Base-by-base conservation (phyloP, 2,113 vertebrate species). In the Orycteropus afer region DNA sequence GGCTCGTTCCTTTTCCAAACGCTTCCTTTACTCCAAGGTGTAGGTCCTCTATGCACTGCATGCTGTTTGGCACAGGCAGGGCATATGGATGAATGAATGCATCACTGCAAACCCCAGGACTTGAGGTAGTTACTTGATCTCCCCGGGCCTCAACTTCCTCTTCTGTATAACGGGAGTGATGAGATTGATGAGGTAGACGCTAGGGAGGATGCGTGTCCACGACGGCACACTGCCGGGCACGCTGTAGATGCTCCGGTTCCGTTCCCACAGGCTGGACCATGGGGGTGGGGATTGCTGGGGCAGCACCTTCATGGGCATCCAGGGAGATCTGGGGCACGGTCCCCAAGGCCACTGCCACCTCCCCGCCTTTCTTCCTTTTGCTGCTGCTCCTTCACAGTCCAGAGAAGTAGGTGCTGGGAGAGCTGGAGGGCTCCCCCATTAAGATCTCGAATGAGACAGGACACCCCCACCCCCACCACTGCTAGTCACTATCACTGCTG, bases 101-200 rank as follows among this genome's bases (percentile, higher is more conserved):
- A 1, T 71, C 15, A 12, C 9, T 1, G 45, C 71, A 55, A 65
- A 65, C 61, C 84, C 51, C 51, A 49, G 69, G 40, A 37, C 49
- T 49, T 45, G 76, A 86, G 34, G 45, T 71, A 8, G 23, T 76
- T 42, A 69, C 63, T 57, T 29, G 47, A 13, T 78, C 71, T 84
- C 80, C 47, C 90, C 27, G 29, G 78, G 71, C 8, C 42, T 69
- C 63, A 17, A 63, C 74, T 73, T n/a, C 9, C 22, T 42, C 78
- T 22, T 42, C 53, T 80, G 79, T 83, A 18, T 91, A 49, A 79
- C 55, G 47, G 85, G 71, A 40, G 7, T 17, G 18, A 40, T 63
- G 22, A 9, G 2, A 32, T n/a, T n/a, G 13, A 0, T 3, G 4
- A 27, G 25, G 3, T 5, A 17, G 47, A 20, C 37, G 27, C 73